A percentile compares a stretch with the other conserved stretches of the same genome.
Evolutionary conservation across 2,888 invertebrate genomes (phyloP).

Genomic region (Ellobium chinense): DNA sequence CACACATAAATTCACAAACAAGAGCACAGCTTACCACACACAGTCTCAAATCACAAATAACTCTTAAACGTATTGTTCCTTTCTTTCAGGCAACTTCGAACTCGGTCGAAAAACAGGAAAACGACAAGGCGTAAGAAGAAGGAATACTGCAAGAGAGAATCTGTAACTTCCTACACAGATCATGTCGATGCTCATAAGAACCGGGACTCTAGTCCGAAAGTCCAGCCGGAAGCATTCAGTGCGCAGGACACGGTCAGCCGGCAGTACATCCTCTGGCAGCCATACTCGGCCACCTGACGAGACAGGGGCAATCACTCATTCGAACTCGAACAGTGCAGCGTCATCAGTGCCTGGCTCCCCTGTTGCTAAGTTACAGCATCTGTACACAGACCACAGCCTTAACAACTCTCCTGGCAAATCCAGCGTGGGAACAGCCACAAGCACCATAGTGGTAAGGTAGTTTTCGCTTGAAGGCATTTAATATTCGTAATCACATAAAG

Average conservation of each 20-base stretch:
- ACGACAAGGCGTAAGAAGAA: no score
- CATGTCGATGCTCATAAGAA: constrained; percentile 56
- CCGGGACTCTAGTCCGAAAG: constrained; percentile 52
- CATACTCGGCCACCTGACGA: constrained; percentile 30
- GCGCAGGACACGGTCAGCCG: constrained; percentile 51
- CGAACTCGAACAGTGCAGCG: neutral
- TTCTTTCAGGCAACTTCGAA: no score
- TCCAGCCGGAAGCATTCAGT: constrained; percentile 49
- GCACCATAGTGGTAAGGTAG: constrained; percentile 40
- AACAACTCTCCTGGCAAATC: constrained; percentile 32
- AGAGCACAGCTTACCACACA: neutral
- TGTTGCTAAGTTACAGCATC: constrained; percentile 47
- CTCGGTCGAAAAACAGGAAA: no score
- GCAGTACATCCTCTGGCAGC: constrained; percentile 39
- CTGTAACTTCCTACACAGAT: neutral
- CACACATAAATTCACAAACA: neutral
- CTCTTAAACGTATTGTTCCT: no score
- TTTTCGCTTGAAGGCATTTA: no score
- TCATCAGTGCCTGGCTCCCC: constrained; percentile 53
- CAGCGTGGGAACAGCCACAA: constrained; percentile 35
- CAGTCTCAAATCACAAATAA: neutral
- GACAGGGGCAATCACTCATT: constrained; percentile 37
- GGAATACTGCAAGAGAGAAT: no score
- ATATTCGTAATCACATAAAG: no score
- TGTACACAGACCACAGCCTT: constrained; percentile 8